phyloP scores from a whole-genome alignment of 2,888 invertebrate genomes.

The Lobophora halterata region DNA sequence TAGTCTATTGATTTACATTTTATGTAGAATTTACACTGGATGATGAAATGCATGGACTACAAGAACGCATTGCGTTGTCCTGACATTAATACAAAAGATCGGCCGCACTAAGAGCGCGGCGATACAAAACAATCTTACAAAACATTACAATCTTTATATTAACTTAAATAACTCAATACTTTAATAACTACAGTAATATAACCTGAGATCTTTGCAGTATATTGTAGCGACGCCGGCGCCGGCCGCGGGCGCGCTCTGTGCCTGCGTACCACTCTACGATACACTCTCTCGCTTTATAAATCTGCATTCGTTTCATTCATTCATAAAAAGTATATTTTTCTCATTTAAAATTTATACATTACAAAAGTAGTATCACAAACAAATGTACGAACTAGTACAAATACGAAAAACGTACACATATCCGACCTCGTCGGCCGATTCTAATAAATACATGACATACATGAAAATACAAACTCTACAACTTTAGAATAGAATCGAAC shows the following conservation, averaged over 20 bases:
- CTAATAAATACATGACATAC: constrained; percentile 77
- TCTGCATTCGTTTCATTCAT: constrained; percentile 67
- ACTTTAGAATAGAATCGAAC: constrained; percentile 77
- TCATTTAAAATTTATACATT: constrained; percentile 77
- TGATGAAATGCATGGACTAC: constrained; percentile 68
- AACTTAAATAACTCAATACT: constrained; percentile 82
- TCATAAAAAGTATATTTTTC: constrained; percentile 73
- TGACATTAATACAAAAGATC: constrained; percentile 55
- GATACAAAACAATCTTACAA: constrained; percentile 75
- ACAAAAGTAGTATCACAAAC: constrained; percentile 82
- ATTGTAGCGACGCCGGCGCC: constrained; percentile 39
- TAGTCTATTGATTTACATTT: constrained; percentile 75
- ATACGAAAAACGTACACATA: constrained; percentile 75
- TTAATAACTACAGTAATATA: constrained; percentile 78
- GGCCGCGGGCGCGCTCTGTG: constrained; percentile 41
- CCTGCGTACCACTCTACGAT: constrained; percentile 54
- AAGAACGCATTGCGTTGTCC: constrained; percentile 59
- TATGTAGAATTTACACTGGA: constrained; percentile 73
- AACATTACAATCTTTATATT: constrained; percentile 76
- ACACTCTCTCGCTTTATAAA: constrained; percentile 57
- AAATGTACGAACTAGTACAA: constrained; percentile 80
- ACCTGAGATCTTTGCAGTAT: constrained; percentile 78
- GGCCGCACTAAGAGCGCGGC: constrained; percentile 61
- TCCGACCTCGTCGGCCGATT: constrained; percentile 59
- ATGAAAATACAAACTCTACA: constrained; percentile 73